These are phyloP conservation scores for Chlorodrepanis virens DNA, from an alignment of 2,113 vertebrate genomes.

Conservation along the genomic window DNA sequence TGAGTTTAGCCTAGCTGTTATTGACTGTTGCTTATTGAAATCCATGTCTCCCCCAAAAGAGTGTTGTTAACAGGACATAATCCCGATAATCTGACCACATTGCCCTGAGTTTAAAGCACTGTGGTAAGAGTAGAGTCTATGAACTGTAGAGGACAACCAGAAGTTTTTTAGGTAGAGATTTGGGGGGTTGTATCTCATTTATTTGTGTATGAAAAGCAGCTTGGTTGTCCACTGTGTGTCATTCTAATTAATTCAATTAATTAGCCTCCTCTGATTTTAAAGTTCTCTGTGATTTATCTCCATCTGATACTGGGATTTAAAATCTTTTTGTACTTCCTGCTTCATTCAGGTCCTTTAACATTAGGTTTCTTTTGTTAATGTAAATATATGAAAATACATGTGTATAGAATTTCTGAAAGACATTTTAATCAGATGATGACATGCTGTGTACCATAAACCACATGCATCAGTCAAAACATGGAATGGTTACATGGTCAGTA, in stretches of 20 bases:
- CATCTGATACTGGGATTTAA: not conserved
- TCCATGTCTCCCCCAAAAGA: not conserved
- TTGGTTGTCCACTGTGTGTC: not conserved
- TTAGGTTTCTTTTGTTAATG: not conserved
- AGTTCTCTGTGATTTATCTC: not conserved
- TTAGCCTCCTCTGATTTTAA: not conserved
- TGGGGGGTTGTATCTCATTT: not conserved
- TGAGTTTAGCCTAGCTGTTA: not conserved
- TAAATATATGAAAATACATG: not conserved
- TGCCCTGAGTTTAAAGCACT: not conserved
- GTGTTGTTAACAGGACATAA: not conserved
- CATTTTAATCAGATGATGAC: not conserved
- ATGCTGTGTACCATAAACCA: not conserved
- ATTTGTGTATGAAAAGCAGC: not conserved
- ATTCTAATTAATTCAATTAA: not conserved
- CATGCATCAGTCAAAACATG: not conserved
- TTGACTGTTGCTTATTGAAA: not conserved
- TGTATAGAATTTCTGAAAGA: not conserved
- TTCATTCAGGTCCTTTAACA: not conserved
- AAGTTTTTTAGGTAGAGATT: not conserved
- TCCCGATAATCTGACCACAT: not conserved
- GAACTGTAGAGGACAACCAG: not conserved
- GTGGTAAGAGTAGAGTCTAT: not conserved
- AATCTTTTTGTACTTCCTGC: not conserved
- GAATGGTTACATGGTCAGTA: not conserved